Conservation (phyloP, 2,797 vertebrate species). For the Alfaro cultratus region DNA sequence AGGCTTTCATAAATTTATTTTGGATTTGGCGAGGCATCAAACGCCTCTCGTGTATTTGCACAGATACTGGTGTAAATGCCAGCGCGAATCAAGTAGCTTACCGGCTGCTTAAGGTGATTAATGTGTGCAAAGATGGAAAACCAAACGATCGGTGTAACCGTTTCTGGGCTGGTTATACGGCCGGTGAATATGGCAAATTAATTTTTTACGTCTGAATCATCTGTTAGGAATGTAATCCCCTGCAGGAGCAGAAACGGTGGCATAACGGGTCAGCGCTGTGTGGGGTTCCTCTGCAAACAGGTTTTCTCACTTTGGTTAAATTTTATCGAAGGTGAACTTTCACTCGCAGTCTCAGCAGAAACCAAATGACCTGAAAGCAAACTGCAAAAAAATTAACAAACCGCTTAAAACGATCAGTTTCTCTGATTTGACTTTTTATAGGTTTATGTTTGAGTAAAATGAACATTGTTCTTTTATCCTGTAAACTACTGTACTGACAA, state of each 20-base stretch:
- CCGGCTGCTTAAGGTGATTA: conserved; percentile 3
- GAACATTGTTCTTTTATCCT: too few relatives aligned
- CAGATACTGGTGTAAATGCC: conserved; percentile 11
- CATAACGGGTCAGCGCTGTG: not conserved
- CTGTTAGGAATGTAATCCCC: conserved; percentile 49
- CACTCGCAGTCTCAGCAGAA: conserved; percentile 15
- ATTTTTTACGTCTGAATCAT: conserved; percentile 31
- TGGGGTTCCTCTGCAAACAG: conserved; percentile 16
- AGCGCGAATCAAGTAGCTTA: conserved; percentile 11
- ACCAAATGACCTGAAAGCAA: conserved; percentile 23
- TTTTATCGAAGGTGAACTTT: conserved; percentile 31
- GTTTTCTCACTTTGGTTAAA: conserved; percentile 38
- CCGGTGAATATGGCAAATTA: not conserved
- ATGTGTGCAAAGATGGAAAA: conserved; percentile 1
- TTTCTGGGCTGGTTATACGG: conserved; percentile 45
- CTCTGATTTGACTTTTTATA: too few relatives aligned
- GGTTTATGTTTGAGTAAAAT: too few relatives aligned
- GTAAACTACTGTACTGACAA: too few relatives aligned
- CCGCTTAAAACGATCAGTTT: too few relatives aligned
- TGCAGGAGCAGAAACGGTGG: conserved; percentile 16
- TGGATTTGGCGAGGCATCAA: conserved; percentile 8
- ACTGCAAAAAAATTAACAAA: not conserved
- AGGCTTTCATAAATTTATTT: conserved; percentile 13
- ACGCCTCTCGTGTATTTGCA: conserved; percentile 5
- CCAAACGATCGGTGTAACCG: conserved; percentile 30